Conservation (phyloP, 1,140 invertebrate species). For the Philopotamus ludificatus region DNA sequence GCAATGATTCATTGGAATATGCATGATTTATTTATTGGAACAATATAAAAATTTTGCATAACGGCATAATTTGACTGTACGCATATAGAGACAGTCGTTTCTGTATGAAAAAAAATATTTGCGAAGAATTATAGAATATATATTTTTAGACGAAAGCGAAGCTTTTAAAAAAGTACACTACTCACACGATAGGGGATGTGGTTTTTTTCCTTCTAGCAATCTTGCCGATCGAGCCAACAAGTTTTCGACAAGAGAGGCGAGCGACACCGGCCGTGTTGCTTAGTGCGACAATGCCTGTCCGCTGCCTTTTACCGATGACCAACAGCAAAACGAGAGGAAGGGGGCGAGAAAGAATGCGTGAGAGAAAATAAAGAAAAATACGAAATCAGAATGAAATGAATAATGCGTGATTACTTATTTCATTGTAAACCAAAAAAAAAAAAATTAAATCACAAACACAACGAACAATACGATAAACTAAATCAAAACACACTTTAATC, state of each 20-base stretch:
- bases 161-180: conserved; percentile 13
- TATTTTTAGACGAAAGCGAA: conserved; percentile 5
- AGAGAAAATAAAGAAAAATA: conserved; percentile 25
- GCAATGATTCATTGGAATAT: no score
- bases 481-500: no score
- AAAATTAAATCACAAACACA: background rate
- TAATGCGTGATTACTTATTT: background rate
- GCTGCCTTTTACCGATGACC: conserved; percentile 21
- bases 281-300: conserved; percentile 8
- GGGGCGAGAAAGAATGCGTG: conserved; percentile 12
- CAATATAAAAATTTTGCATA: no score
- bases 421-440: background rate
- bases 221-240: conserved; percentile 36
- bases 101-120: no score
- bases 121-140: no score
- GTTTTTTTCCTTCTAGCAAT: conserved; percentile 37
- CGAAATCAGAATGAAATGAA: conserved; percentile 24
- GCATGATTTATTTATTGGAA: no score
- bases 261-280: conserved; percentile 11
- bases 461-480: no score
- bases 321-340: conserved; percentile 23
- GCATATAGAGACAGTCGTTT: no score
- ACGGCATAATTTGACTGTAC: no score
- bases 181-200: conserved; percentile 38
- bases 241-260: conserved; percentile 32